phyloP scores from a whole-genome alignment of 2,797 vertebrate genomes.

The Rhinophrynus dorsalis region DNA sequence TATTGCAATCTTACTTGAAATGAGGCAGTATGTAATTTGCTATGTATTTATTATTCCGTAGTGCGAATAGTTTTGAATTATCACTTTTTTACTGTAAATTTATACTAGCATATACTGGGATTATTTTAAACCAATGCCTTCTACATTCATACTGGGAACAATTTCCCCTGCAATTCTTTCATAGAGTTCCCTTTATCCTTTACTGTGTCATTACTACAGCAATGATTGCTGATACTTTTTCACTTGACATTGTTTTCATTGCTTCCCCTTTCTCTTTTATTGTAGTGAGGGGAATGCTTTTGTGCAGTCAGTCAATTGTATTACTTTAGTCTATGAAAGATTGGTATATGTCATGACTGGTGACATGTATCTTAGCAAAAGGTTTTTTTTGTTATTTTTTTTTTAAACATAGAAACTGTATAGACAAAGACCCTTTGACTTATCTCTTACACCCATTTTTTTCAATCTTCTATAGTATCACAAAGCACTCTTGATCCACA shows the following conservation, averaged over 20 bases:
- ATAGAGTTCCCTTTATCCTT: constrained; percentile 29
- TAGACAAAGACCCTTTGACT: constrained; percentile 9
- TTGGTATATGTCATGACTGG: constrained; percentile 29
- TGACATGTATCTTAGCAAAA: constrained; percentile 28
- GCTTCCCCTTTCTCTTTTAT: constrained; percentile 29
- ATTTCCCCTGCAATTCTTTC: constrained; percentile 26
- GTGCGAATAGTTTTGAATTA: constrained; percentile 9
- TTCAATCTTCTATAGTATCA: constrained; percentile 6
- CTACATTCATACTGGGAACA: constrained; percentile 37
- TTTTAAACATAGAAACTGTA: constrained; percentile 13
- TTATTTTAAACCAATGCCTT: constrained; percentile 16
- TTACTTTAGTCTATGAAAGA: constrained; percentile 34
- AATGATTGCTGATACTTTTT: constrained; percentile 26
- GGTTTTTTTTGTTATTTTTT: background rate
- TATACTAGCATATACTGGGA: constrained; percentile 10
- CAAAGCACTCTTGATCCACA: constrained; percentile 7
- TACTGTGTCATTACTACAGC: constrained; percentile 40
- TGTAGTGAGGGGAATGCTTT: constrained; percentile 27
- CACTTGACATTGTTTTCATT: constrained; percentile 45
- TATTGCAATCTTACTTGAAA: background rate
- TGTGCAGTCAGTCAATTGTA: constrained; percentile 31
- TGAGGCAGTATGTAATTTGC: background rate
- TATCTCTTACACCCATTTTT: background rate
- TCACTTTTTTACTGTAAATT: constrained; percentile 22
- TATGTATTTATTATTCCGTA: background rate